Base-by-base conservation (phyloP, 2,888 invertebrate genomes). In the Drosophila mulleri region DNA sequence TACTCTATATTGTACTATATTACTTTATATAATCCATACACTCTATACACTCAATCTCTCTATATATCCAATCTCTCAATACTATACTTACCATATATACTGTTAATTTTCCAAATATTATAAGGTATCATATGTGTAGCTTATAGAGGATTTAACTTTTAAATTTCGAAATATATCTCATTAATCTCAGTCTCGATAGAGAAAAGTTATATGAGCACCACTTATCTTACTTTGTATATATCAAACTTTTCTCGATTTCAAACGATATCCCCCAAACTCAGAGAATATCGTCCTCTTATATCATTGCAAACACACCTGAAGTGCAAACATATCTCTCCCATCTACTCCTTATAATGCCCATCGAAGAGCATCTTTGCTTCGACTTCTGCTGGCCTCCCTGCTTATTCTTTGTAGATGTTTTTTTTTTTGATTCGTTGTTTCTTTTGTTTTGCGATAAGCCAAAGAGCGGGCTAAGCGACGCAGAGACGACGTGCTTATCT, bases 381-480 rank as follows among this genome's bases (percentile, higher is more conserved):
- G 53, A 0, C 11, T 39, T 9, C 2, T n/a, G n/a, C 6, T 2
- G 23, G n/a, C 2, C 16, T 23, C 23, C 23, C 3, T 9, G n/a
- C 23, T 32, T 16, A 2, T 18, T 42, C 20, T 32, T 56, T 57
- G 44, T 57, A 57, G 57, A 35, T 44, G 7, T 32, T 3, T 32
- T 1, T 7, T 42, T 26, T 26, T 26, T 1, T 11, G 35, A 8
- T 50, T 62, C 16, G 67, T 69, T 41, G 50, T 66, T 67, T 66
- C 53, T 54, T 70, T 63, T 78, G 18, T 69, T 80, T 63, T 65
- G 82, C 76, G 88, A 81, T 86, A 83, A 78, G 88, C 68, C 68
- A 53, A 60, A 41, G 58, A 60, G 56, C 64, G 67, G 67, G 66
- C 64, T 74, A 82, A 82, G 68, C 50, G 80, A 47, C 84, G 61